Evolutionary conservation across 2,797 vertebrate species (phyloP), one percentile per base, ranked within the genome.

Genomic region (Sebastes melanostomus): DNA sequence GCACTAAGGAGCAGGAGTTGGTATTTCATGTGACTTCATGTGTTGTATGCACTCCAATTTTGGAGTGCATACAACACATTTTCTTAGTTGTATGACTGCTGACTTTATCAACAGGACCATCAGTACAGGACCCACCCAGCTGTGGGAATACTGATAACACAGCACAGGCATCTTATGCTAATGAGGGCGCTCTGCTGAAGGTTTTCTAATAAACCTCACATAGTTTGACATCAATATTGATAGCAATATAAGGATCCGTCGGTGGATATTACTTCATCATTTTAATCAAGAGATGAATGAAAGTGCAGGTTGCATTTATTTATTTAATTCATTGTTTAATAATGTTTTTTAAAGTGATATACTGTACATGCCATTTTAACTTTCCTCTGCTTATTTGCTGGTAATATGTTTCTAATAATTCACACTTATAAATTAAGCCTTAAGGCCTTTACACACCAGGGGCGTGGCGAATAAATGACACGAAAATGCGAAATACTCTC

Each of bases 51-150:
- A 34, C 10, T 34, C 32, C 10, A 34, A 3, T 34, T 34, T 34
- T 34, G 27, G 18, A 58, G 65, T 12, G 27, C 54, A 56, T 29
- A n/a, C 2, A 18, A 3, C 6, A n/a, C 52, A 55, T 69, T 78
- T 79, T 62, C 60, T 54, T 61, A n/a, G 63, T n/a, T 65, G 59
- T 27, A 36, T 20, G 60, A 66, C 30, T 60, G 27, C 72, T 25
- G 56, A 58, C 60, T 56, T 83, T 61, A 86, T 90, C 80, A 70
- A 22, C 42, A 20, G n/a, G 16, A 25, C 66, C 71, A 83, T 89
- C 71, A 75, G 84, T 50, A 56, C 30, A 63, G 61, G n/a, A 77
- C 72, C 72, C 83, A 77, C 80, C 87, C 86, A 75, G 54, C 72
- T 87, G 80, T 63, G 52, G 50, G 75, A 63, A 65, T 20, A n/a